phyloP scores from a whole-genome alignment of 2,888 invertebrate genomes.

The Synergus umbraculus region DNA sequence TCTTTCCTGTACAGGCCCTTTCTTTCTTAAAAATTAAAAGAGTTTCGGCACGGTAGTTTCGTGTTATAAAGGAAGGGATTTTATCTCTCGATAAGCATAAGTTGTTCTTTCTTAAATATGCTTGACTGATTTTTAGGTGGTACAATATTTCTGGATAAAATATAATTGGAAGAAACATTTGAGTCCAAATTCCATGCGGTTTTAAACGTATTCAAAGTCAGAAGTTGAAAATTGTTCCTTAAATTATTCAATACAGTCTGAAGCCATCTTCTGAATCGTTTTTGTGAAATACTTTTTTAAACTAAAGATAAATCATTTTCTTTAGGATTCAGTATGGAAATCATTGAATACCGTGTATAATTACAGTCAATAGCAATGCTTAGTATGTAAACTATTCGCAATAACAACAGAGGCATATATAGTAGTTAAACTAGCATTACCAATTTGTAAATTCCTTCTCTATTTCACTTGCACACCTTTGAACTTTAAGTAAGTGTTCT shows the following conservation, averaged over 20 bases:
- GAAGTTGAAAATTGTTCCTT: too few relatives aligned
- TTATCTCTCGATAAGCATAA: neutral
- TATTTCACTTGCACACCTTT: too few relatives aligned
- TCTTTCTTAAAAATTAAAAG: neutral
- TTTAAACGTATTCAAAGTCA: too few relatives aligned
- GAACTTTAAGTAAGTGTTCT: too few relatives aligned
- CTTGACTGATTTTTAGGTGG: too few relatives aligned
- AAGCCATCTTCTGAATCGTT: too few relatives aligned
- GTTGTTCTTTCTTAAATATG: neutral
- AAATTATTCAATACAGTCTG: too few relatives aligned
- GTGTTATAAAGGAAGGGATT: neutral
- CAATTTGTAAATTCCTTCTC: neutral
- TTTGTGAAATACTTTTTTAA: neutral
- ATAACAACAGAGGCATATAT: neutral
- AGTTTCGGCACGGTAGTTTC: neutral
- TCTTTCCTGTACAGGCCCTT: constrained; percentile 14
- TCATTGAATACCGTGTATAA: neutral
- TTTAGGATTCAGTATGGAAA: neutral
- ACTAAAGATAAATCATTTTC: neutral
- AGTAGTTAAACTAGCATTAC: neutral
- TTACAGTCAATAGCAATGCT: neutral
- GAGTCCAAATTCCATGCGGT: too few relatives aligned
- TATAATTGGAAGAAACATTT: too few relatives aligned
- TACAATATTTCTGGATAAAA: too few relatives aligned
- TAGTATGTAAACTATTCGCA: neutral